phyloP scores from a whole-genome alignment of 2,888 invertebrate genomes.

The Temnothorax ravouxi region DNA sequence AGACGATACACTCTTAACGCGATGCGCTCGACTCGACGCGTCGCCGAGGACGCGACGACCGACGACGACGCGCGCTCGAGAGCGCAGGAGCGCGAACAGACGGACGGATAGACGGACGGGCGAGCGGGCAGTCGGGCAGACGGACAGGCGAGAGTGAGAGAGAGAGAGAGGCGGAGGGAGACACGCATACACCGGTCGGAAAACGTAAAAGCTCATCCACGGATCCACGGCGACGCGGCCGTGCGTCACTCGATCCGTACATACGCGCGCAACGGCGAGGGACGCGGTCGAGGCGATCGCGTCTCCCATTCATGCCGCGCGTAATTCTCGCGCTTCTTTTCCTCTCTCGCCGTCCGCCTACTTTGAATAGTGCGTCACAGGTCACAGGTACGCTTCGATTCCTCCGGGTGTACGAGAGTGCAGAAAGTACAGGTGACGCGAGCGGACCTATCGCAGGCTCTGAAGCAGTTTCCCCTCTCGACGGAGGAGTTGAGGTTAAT shows the following conservation, averaged over 20 bases:
- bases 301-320: conserved; percentile 8
- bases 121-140: too few species aligned
- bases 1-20: neutral
- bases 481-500: conserved; percentile 37
- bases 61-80: conserved; percentile 41
- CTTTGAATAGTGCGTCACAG: neutral
- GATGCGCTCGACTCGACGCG: conserved; percentile 31
- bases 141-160: too few species aligned
- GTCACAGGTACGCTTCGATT: neutral
- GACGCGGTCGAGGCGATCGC: neutral
- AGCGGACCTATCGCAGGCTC: neutral
- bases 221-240: conserved; percentile 7
- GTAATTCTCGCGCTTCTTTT: neutral
- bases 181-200: neutral
- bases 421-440: conserved; percentile 6
- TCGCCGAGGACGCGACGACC: conserved; percentile 32
- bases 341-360: neutral
- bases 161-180: neutral
- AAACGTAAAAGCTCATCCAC: conserved; percentile 35
- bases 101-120: too few species aligned
- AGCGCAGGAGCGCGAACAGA: conserved; percentile 27
- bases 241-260: conserved; percentile 11
- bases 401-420: neutral
- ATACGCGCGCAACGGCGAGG: neutral
- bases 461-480: neutral